These are phyloP conservation scores for Caenorhabditis uteleia DNA, from an alignment of 2,888 invertebrate genomes.

Conservation along the genomic window DNA sequence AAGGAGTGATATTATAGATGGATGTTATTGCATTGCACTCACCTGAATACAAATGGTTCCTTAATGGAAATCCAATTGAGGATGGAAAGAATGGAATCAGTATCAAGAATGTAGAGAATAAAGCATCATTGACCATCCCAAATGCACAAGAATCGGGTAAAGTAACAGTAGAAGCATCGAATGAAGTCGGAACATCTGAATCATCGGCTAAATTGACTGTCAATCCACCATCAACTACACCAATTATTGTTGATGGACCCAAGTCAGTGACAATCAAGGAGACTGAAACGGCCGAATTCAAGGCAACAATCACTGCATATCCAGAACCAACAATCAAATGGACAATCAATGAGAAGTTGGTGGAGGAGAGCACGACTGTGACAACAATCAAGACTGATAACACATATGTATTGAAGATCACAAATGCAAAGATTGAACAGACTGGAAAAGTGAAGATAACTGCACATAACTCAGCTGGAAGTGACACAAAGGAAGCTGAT, in stretches of 20 bases:
- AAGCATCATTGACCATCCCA: constrained; percentile 77
- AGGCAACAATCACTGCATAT: constrained; percentile 50
- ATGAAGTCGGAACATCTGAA: constrained; percentile 56
- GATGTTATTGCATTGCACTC: constrained; percentile 62
- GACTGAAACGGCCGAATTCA: constrained; percentile 52
- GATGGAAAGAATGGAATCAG: constrained; percentile 58
- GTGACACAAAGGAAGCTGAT: constrained; percentile 55
- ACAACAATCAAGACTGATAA: constrained; percentile 39
- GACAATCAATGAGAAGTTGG: constrained; percentile 58
- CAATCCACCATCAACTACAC: constrained; percentile 35
- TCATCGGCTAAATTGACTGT: constrained; percentile 41
- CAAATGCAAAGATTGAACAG: constrained; percentile 43
- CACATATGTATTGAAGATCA: constrained; percentile 48
- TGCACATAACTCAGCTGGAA: constrained; percentile 61
- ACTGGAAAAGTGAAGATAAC: constrained; percentile 52
- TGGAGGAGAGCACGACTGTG: constrained; percentile 33
- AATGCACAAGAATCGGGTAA: constrained; percentile 75
- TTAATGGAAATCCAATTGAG: constrained; percentile 57
- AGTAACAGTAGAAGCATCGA: constrained; percentile 55
- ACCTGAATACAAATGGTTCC: constrained; percentile 80
- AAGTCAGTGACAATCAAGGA: constrained; percentile 49
- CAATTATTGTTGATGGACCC: constrained; percentile 51
- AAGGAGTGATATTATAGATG: constrained; percentile 35
- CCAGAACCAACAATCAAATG: constrained; percentile 68
- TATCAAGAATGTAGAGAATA: constrained; percentile 53